Evolutionary conservation across 1,140 invertebrate genomes (phyloP).

Genomic region (Macrostomum lignano): DNA sequence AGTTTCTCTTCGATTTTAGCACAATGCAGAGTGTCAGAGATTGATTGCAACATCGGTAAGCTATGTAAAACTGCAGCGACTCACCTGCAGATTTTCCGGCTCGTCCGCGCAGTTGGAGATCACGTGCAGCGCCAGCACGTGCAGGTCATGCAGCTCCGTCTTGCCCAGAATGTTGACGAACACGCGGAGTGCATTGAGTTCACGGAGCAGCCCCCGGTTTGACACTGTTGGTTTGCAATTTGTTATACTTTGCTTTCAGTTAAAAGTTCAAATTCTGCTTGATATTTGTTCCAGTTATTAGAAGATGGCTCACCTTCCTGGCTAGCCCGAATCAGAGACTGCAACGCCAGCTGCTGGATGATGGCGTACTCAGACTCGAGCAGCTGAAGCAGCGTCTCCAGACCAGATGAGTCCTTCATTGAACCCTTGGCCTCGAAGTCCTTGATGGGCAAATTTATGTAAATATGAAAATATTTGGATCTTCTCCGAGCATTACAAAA

Average conservation of each 20-base stretch:
- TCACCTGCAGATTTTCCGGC: constrained; percentile 22
- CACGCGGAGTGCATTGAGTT: constrained; percentile 18
- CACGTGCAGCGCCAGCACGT: constrained; percentile 24
- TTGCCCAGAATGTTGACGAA: constrained; percentile 22
- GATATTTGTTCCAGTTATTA: background rate
- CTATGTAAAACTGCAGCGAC: background rate
- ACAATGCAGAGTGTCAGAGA: no score
- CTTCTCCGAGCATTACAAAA: no score
- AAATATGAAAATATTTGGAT: no score
- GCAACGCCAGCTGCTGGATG: constrained; percentile 20
- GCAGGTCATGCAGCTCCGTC: constrained; percentile 21
- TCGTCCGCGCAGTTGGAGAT: constrained; percentile 24
- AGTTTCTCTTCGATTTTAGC: no score
- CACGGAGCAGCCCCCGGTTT: constrained; percentile 17
- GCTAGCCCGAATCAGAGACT: constrained; percentile 17
- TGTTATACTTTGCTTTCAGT: no score
- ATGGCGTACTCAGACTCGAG: constrained; percentile 25
- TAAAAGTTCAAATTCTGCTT: background rate
- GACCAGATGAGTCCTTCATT: constrained; percentile 18
- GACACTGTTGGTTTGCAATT: constrained; percentile 20
- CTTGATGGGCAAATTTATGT: constrained; percentile 11
- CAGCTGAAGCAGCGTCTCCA: constrained; percentile 19
- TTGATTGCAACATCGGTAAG: no score
- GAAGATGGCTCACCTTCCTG: constrained; percentile 19
- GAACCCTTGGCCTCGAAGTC: constrained; percentile 19